Conservation (phyloP, 1,140 invertebrate species). For the Pogonognathellus flavescens region DNA sequence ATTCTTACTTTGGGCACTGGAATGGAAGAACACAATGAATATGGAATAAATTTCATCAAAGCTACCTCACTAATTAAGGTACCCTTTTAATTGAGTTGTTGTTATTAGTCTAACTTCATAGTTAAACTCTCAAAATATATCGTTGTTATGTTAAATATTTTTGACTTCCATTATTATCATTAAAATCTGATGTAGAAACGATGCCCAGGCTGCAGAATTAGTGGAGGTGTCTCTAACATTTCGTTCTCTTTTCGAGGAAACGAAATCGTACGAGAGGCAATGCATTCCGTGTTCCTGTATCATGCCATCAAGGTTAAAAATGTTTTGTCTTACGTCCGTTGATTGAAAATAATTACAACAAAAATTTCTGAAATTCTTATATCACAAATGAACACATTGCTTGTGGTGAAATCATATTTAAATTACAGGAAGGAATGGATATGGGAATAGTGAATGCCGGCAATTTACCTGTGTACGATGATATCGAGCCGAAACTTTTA, state of each 20-base stretch:
- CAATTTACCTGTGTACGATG: constrained; percentile 74
- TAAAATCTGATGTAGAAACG: constrained; percentile 69
- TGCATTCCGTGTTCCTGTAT: constrained; percentile 77
- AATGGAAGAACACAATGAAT: constrained; percentile 77
- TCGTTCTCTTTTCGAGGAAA: constrained; percentile 79
- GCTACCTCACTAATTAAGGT: constrained; percentile 74
- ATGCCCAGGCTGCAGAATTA: constrained; percentile 74
- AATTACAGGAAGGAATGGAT: constrained; percentile 73
- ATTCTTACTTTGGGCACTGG: constrained; percentile 78
- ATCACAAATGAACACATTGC: no score
- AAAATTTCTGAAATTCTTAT: no score
- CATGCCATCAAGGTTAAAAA: constrained; percentile 74
- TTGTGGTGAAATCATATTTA: no score
- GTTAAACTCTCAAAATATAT: no score
- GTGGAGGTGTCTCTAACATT: constrained; percentile 78
- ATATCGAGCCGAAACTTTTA: constrained; percentile 72
- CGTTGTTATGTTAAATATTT: no score
- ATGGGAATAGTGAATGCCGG: constrained; percentile 79
- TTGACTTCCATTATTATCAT: no score
- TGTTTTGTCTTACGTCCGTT: not conserved
- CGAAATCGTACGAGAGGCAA: constrained; percentile 76
- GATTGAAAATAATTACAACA: not conserved
- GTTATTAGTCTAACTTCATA: not conserved
- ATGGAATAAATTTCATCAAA: constrained; percentile 75
- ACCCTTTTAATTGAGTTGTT: not conserved